Evolutionary conservation across 2,797 vertebrate genomes (phyloP).

Genomic region (Enoplosus armatus): DNA sequence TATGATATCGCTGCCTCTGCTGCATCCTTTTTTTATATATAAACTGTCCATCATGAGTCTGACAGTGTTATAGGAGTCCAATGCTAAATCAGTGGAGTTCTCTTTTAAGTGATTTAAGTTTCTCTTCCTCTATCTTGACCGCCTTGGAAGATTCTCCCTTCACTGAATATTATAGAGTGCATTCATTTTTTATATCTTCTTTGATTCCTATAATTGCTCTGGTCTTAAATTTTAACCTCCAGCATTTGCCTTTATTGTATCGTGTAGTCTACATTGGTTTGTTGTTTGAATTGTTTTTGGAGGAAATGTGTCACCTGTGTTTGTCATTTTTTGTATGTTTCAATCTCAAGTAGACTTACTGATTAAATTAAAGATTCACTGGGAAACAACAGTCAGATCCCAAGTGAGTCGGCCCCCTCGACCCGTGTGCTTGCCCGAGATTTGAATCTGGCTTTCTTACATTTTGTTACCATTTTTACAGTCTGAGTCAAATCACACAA

Average conservation of each 20-base stretch:
- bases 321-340: constrained; percentile 14
- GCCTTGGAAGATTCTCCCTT: constrained; percentile 33
- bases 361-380: constrained; percentile 38
- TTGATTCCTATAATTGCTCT: constrained; percentile 57
- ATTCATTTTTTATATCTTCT: constrained; percentile 61
- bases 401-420: neutral
- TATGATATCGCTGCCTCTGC: neutral
- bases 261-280: constrained; percentile 5
- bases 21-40: neutral
- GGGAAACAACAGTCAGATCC: constrained; percentile 17
- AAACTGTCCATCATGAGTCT: neutral
- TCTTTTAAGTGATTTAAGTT: constrained; percentile 30
- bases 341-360: neutral
- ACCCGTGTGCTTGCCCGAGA: constrained; percentile 8
- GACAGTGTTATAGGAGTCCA: constrained; percentile 13
- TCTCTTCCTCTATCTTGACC: constrained; percentile 36
- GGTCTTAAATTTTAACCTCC: constrained; percentile 36
- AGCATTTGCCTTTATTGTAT: constrained; percentile 38
- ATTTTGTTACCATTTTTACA: constrained; percentile 5
- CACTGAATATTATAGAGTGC: constrained; percentile 39
- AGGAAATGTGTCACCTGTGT: constrained; percentile 8
- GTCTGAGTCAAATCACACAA: neutral
- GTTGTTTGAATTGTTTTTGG: constrained; percentile 13
- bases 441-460: constrained; percentile 19
- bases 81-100: constrained; percentile 13